Evolutionary conservation across 2,888 invertebrate genomes (phyloP).

Genomic region (Eupithecia subumbrata): DNA sequence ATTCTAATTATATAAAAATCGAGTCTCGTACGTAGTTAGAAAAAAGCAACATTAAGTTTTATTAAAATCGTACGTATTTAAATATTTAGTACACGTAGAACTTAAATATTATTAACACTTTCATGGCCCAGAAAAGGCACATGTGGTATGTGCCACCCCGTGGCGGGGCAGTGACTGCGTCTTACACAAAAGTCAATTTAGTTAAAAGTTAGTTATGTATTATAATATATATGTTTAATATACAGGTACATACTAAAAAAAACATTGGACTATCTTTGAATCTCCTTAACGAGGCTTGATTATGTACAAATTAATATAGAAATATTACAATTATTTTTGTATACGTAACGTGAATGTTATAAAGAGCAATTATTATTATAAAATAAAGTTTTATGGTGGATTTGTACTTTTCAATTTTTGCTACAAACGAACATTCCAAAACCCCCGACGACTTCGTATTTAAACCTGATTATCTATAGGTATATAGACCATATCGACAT

Average conservation of each 20-base stretch:
- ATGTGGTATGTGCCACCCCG: no score
- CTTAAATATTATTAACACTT: neutral
- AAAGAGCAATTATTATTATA: slow-evolving; percentile 35
- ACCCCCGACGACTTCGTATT: neutral
- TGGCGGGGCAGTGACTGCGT: neutral
- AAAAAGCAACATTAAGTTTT: neutral
- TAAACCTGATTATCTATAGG: neutral
- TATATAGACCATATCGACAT: neutral
- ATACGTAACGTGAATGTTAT: slow-evolving; percentile 48
- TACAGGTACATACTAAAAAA: neutral
- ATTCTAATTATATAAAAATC: neutral
- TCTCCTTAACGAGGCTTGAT: slow-evolving; percentile 49
- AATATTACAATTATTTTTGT: slow-evolving; percentile 61
- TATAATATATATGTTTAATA: neutral
- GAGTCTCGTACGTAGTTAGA: neutral
- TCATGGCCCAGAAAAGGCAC: no score
- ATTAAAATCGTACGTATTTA: neutral
- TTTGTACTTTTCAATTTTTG: slow-evolving; percentile 16
- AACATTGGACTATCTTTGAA: slow-evolving; percentile 17
- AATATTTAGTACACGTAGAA: neutral
- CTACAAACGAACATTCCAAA: neutral
- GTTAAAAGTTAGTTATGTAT: neutral
- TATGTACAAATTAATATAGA: slow-evolving; percentile 59
- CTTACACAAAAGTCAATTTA: neutral
- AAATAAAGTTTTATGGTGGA: slow-evolving; percentile 52